Conservation (phyloP, 2,113 vertebrate genomes). For the Danionella cerebrum region DNA sequence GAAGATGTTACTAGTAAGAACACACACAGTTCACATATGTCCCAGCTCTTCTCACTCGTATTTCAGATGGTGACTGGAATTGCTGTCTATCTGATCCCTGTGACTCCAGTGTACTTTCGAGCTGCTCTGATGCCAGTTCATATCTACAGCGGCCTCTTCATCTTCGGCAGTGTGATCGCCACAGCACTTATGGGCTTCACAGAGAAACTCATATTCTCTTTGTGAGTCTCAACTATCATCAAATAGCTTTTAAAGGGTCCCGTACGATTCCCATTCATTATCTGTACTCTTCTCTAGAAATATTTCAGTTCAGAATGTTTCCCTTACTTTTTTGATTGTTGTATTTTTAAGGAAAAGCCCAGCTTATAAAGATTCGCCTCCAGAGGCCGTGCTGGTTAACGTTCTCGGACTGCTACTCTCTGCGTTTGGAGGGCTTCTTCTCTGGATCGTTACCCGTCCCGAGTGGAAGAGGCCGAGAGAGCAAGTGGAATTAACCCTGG, state of each 20-base stretch:
- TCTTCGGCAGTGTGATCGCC: slow-evolving; percentile 79
- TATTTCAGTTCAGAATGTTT: too few species aligned
- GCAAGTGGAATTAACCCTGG: slow-evolving; percentile 44
- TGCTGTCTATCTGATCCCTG: slow-evolving; percentile 77
- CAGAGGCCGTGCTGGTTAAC: slow-evolving; percentile 82
- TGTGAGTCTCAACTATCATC: too few species aligned
- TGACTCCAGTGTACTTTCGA: slow-evolving; percentile 70
- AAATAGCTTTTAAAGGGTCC: too few species aligned
- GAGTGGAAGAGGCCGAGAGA: slow-evolving; percentile 85
- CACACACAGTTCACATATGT: neutral
- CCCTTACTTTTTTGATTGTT: neutral
- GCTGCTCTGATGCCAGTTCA: slow-evolving; percentile 79
- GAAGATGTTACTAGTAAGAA: too few species aligned
- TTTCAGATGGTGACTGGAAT: slow-evolving; percentile 80
- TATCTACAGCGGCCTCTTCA: slow-evolving; percentile 75
- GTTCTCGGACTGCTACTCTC: slow-evolving; percentile 78
- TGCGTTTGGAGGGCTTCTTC: too few species aligned
- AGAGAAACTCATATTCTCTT: slow-evolving; percentile 84
- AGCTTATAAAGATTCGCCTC: slow-evolving; percentile 71
- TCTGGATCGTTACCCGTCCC: too few species aligned
- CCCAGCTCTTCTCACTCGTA: slow-evolving; percentile 36
- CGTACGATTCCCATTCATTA: too few species aligned
- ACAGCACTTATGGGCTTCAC: slow-evolving; percentile 87
- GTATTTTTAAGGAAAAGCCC: slow-evolving; percentile 48
- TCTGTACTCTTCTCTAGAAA: too few species aligned